Evolutionary conservation across 2,888 invertebrate species (phyloP), one percentile per base, ranked within the genome.

Genomic region (Amiota communis): DNA sequence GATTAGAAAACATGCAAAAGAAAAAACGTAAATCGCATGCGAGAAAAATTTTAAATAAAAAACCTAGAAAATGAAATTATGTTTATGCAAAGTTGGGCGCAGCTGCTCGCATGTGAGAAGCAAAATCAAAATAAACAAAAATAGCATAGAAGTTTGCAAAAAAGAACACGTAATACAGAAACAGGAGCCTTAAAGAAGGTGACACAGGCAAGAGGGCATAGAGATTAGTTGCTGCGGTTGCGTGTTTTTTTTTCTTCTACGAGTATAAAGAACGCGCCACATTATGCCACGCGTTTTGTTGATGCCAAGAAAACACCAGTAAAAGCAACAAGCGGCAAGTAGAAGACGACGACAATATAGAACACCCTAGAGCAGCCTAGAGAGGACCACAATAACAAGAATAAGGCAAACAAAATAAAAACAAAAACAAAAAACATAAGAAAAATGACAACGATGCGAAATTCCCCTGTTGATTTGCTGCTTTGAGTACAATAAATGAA

Each of bases 11-110:
- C 36, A 36, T 23, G 23, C 23, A 23, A 23, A 23, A 23, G 1
- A 23, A 23, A 3, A 23, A 23, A 36, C 36, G 36, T 36, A 36
- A 36, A 36, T 36, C 36, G 36, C 36, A 36, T 36, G 36, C 36
- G 36, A 36, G 36, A 36, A 36, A 36, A 20, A 20, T 17, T 10
- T n/a, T 8, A 11, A 57, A 57, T 15, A 57, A 57, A 20, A 49
- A 48, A 15, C n/a, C 48, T 17, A 47, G 48, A 47, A 63, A 63
- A 13, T n/a, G 23, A 65, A 65, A 65, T 48, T 65, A 49, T 65
- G 65, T 65, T 65, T 65, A 47, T 48, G 65, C 20, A 46, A 65
- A 65, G 49, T 65, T 65, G 65, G 8, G 36, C 36, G 59, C 59
- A 20, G 59, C 17, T 23, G 23, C 59, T 59, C 59, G 59, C n/a